These are phyloP conservation scores for Acanthosepion esculentum DNA, from an alignment of 2,888 invertebrate genomes.

Conservation along the genomic window DNA sequence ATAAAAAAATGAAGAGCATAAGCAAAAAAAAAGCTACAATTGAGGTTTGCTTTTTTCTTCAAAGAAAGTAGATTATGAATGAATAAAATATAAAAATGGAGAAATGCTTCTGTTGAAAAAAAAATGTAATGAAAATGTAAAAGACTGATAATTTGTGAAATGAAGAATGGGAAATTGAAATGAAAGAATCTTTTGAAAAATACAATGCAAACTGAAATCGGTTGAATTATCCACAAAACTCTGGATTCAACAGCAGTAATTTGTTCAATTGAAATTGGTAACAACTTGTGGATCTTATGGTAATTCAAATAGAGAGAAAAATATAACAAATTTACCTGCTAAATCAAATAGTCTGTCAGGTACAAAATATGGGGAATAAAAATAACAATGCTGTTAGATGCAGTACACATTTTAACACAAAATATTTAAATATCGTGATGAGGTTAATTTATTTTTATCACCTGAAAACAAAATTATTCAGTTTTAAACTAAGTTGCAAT, in stretches of 20 bases:
- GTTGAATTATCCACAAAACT: neutral
- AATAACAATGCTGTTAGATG: neutral
- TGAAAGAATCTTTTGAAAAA: neutral
- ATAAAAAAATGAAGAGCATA: neutral
- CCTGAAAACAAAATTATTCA: neutral
- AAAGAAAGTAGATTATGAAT: neutral
- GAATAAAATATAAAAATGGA: neutral
- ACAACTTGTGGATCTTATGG: neutral
- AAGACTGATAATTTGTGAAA: neutral
- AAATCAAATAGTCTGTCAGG: neutral
- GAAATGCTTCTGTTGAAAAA: neutral
- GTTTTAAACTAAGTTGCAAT: neutral
- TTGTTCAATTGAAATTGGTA: neutral
- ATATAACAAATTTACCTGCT: neutral
- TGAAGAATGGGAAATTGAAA: neutral
- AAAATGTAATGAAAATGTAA: neutral
- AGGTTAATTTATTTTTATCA: neutral
- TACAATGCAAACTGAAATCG: constrained; percentile 5
- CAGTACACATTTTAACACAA: constrained; percentile 9
- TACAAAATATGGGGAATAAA: neutral
- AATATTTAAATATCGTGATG: neutral
- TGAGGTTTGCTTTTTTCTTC: neutral
- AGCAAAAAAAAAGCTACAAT: neutral
- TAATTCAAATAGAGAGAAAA: neutral
- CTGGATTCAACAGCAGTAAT: neutral